These are phyloP conservation scores for Hypomesus transpacificus DNA, from an alignment of 2,113 vertebrate species.

Conservation along the genomic window DNA sequence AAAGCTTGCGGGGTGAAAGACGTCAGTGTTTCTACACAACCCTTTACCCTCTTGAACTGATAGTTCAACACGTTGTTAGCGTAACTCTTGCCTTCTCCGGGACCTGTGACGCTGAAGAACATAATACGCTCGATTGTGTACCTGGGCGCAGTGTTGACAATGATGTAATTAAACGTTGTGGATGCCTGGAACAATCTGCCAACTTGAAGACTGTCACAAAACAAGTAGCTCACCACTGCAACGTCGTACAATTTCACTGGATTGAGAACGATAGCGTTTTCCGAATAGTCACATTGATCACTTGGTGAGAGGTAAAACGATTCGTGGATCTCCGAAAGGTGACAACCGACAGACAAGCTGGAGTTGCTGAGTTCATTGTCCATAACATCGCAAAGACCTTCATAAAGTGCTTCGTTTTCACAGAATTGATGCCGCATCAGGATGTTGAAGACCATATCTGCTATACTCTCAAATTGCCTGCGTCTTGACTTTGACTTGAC, in stretches of 20 bases:
- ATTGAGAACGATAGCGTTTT: neutral
- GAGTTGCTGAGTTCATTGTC: neutral
- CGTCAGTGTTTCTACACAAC: neutral
- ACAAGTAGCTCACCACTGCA: neutral
- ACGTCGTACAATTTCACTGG: neutral
- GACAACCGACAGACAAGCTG: neutral
- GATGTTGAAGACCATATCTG: neutral
- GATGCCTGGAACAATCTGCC: neutral
- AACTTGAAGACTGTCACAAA: neutral
- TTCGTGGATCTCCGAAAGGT: neutral
- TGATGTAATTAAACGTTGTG: neutral
- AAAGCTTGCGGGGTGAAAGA: slow-evolving; percentile 9
- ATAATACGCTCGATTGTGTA: neutral
- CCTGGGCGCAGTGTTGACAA: slow-evolving; percentile 3
- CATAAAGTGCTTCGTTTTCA: neutral
- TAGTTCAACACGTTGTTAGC: neutral
- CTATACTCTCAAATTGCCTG: neutral
- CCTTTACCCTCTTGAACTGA: neutral
- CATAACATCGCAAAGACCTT: neutral
- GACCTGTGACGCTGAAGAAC: neutral
- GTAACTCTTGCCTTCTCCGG: slow-evolving; percentile 1
- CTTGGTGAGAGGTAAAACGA: neutral
- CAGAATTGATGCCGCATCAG: neutral
- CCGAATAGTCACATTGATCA: neutral
- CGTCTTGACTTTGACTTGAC: neutral